A percentile compares a stretch with the other conserved stretches of the same genome.
phyloP scores from a whole-genome alignment of 2,113 vertebrate species.

The Lophura nycthemera region DNA sequence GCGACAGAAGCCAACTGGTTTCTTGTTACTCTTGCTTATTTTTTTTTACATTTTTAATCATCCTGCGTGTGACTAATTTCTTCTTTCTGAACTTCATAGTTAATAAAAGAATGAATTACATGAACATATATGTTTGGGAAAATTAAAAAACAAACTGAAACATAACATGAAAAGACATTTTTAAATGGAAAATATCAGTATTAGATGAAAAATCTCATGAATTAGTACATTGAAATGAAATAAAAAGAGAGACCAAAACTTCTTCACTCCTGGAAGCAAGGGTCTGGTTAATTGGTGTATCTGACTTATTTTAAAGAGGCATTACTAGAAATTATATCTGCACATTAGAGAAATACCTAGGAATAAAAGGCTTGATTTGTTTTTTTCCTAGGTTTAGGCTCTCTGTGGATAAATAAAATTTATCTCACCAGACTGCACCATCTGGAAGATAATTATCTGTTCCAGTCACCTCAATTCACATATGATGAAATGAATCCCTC shows the following conservation, averaged over 20 bases:
- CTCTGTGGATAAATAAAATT: neutral
- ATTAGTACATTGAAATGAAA: neutral
- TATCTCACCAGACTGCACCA: neutral
- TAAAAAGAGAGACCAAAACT: neutral
- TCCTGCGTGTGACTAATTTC: neutral
- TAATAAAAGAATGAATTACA: neutral
- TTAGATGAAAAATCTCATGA: neutral
- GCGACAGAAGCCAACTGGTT: neutral
- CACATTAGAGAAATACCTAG: neutral
- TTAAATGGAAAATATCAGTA: neutral
- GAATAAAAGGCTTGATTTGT: neutral
- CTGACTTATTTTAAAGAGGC: neutral
- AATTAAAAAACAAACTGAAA: conserved; percentile 2
- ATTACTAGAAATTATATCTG: neutral
- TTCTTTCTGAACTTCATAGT: neutral
- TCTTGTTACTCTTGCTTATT: neutral
- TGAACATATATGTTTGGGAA: neutral
- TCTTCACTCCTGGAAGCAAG: neutral
- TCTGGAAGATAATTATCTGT: neutral
- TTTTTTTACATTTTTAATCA: neutral
- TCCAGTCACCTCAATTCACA: neutral
- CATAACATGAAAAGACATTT: neutral
- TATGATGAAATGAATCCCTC: neutral
- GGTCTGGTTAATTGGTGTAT: neutral
- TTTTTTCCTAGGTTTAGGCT: neutral